Evolutionary conservation across 1,140 invertebrate species (phyloP), one percentile per base, ranked within the genome.

Genomic region (Megalonaias nervosa): DNA sequence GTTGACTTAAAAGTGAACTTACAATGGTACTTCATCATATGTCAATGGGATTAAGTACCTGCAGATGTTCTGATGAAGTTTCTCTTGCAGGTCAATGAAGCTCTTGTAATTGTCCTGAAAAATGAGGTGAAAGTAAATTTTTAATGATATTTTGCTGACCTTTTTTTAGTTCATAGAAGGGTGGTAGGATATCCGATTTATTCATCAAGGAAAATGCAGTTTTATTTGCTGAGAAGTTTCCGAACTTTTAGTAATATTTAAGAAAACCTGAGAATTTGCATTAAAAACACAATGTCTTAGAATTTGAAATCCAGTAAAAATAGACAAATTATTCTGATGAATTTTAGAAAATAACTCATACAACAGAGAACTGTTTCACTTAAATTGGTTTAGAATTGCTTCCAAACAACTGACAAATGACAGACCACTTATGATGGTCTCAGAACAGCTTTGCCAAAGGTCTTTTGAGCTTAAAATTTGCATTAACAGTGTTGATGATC

Each of bases 41-140:
- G 11, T 48, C n/a, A 62, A 14, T 65, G n/a, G 23, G 68, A 21
- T 66, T 56, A 4, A 78, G 74, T 71, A 89, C 88, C 97, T 93
- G 88, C 97, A 97, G 84, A 99, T 95, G 91, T 99, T 99, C 88
- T 99, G 98, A 93, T 99, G 99, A 56, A 99, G 92, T 92, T 99
- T 99, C 85, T 99, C 99, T 93, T 99, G 98, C 31, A 99, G 93
- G 91, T 99, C 93, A 77, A 94, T 94, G 86, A 93, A 92, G 77
- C 90, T 92, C 55, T 89, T 88, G 75, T 93, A 92, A 23, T 81
- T 83, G 14, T 89, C 87, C 85, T 90, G 77, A 82, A 77, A 64
- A 81, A 82, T 23, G 67, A 82, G 13, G 23, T 67, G 26, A 14
- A n/a, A 60, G 55, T 14, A 23, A 16, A 38, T 26, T 60, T 38